A percentile compares a stretch with the other conserved stretches of the same genome.
phyloP scores from a whole-genome alignment of 2,888 invertebrate genomes.

The Dolichomitus sp. region DNA sequence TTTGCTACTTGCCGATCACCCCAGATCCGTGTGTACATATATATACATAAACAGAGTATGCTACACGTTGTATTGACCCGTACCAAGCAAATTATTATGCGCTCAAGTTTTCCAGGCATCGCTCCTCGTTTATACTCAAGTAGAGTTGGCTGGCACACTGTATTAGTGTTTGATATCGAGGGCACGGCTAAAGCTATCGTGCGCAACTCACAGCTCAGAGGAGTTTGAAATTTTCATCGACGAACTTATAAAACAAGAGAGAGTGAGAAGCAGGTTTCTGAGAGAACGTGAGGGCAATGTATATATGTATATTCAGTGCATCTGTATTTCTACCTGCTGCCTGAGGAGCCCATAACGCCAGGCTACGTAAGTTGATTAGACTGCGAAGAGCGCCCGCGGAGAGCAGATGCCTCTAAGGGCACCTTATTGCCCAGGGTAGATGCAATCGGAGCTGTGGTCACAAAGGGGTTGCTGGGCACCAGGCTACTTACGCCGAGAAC shows the following conservation, averaged over 20 bases:
- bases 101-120: constrained; percentile 60
- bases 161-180: constrained; percentile 60
- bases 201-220: constrained; percentile 32
- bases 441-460: constrained; percentile 75
- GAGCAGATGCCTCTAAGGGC: constrained; percentile 69
- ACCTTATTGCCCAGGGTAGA: constrained; percentile 67
- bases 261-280: constrained; percentile 68
- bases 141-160: constrained; percentile 46
- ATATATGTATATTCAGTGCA: constrained; percentile 48
- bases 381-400: constrained; percentile 70
- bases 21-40: constrained; percentile 12
- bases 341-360: constrained; percentile 32
- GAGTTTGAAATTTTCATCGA: constrained; percentile 68
- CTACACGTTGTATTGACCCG: constrained; percentile 47
- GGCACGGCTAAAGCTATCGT: constrained; percentile 47
- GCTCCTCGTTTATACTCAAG: constrained; percentile 55
- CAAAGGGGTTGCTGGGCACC: constrained; percentile 69
- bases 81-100: constrained; percentile 55
- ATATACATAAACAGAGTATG: background rate
- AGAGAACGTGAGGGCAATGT: constrained; percentile 41
- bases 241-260: constrained; percentile 77
- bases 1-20: constrained; percentile 10
- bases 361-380: constrained; percentile 64
- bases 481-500: constrained; percentile 38
- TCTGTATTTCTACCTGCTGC: constrained; percentile 39